phyloP scores from a whole-genome alignment of 1,140 invertebrate genomes.

The Diorhabda elongata region DNA sequence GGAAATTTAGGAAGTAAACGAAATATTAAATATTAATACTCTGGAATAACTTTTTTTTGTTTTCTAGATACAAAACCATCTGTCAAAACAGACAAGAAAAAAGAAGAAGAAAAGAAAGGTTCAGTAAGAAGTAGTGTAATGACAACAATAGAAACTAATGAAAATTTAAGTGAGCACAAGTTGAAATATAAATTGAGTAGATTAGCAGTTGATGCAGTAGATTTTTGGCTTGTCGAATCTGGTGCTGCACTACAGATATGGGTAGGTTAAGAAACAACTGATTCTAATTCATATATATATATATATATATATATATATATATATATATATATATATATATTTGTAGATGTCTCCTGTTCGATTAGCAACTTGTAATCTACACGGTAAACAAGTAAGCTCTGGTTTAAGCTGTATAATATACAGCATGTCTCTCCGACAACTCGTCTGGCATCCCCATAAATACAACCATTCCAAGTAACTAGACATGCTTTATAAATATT shows the following conservation, averaged over 20 bases:
- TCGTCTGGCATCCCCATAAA: constrained; percentile 53
- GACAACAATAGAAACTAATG: neutral
- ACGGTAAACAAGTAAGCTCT: constrained; percentile 82
- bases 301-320: no score
- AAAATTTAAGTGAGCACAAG: constrained; percentile 34
- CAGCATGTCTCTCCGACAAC: constrained; percentile 69
- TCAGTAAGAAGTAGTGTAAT: constrained; percentile 20
- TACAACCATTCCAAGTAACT: constrained; percentile 43
- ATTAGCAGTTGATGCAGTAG: constrained; percentile 84
- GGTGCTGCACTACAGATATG: constrained; percentile 83
- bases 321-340: no score
- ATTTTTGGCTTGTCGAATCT: constrained; percentile 85
- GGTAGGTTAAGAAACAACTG: constrained; percentile 50
- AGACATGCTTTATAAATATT: no score
- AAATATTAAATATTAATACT: neutral
- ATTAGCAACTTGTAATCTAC: constrained; percentile 88
- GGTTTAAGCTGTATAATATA: constrained; percentile 87
- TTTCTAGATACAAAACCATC: neutral
- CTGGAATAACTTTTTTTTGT: neutral
- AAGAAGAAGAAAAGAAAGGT: constrained; percentile 24
- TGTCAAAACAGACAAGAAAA: constrained; percentile 14
- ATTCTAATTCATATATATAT: no score
- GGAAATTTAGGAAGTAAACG: neutral
- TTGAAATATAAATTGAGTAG: constrained; percentile 94
- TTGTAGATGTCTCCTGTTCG: constrained; percentile 75